Evolutionary conservation across 2,113 vertebrate species (phyloP).

Genomic region (Glareola pratincola): DNA sequence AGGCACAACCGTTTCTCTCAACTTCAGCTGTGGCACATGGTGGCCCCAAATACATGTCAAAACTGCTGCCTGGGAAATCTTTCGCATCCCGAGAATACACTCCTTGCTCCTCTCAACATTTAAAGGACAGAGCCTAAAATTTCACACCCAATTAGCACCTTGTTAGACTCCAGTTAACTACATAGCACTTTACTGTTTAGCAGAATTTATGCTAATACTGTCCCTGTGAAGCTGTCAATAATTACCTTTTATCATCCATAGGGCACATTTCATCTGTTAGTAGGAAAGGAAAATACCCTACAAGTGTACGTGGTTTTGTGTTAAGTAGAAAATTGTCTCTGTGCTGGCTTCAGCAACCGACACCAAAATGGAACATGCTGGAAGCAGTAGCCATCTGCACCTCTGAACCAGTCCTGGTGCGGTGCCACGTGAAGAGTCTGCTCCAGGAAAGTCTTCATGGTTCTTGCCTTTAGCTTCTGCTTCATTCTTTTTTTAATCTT

Average conservation of each 20-base stretch:
- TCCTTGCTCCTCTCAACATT: background rate
- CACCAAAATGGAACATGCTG: background rate
- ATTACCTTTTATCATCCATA: background rate
- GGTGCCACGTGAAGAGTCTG: background rate
- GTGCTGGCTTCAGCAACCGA: background rate
- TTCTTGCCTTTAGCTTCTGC: background rate
- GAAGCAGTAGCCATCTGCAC: background rate
- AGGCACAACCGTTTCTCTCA: background rate
- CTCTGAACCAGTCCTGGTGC: background rate
- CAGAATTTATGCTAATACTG: background rate
- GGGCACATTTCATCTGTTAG: background rate
- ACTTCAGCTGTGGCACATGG: rapidly evolving
- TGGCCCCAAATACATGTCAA: background rate
- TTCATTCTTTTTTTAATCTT: background rate
- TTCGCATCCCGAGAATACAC: background rate
- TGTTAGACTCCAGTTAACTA: background rate
- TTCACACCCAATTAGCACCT: background rate
- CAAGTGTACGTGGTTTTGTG: background rate
- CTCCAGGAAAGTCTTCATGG: background rate
- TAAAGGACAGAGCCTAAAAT: background rate
- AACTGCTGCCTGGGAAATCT: background rate
- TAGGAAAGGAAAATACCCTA: background rate
- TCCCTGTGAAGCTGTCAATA: background rate
- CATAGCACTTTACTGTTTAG: background rate
- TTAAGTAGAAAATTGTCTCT: background rate